These are phyloP conservation scores for Phenacoccus solenopsis DNA, from an alignment of 1,140 invertebrate genomes.

Conservation along the genomic window DNA sequence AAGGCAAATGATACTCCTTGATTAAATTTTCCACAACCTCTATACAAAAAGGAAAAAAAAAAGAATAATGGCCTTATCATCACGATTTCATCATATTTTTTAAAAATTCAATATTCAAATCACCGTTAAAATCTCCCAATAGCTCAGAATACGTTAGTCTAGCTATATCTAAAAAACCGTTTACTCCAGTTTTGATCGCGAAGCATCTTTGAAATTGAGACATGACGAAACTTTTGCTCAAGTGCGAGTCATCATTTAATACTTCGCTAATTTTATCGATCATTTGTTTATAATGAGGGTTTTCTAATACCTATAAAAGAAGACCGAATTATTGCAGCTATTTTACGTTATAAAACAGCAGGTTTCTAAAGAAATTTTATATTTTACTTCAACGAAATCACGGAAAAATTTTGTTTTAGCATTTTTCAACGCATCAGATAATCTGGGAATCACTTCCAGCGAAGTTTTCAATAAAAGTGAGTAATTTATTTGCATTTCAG, in stretches of 20 bases:
- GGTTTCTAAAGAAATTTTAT: too few species aligned
- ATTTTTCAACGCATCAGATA: constrained; percentile 35
- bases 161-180: constrained; percentile 62
- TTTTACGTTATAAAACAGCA: too few species aligned
- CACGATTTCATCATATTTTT: background rate
- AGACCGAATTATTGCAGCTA: too few species aligned
- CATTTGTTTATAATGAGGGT: constrained; percentile 43
- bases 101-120: constrained; percentile 18
- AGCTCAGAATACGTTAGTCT: constrained; percentile 62
- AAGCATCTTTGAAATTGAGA: constrained; percentile 65
- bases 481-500: constrained; percentile 66
- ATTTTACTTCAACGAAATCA: constrained; percentile 9
- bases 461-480: constrained; percentile 63
- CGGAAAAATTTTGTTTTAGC: constrained; percentile 9
- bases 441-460: constrained; percentile 52
- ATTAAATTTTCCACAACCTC: constrained; percentile 45
- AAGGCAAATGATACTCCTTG: constrained; percentile 46
- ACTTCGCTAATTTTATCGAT: constrained; percentile 47
- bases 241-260: constrained; percentile 58
- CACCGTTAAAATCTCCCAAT: constrained; percentile 61
- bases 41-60: constrained; percentile 32
- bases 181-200: constrained; percentile 62
- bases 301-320: constrained; percentile 33
- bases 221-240: constrained; percentile 50
- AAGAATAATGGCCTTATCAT: constrained; percentile 15